Base-by-base conservation (phyloP, 2,797 vertebrate species). In the Sus cebifrons region DNA sequence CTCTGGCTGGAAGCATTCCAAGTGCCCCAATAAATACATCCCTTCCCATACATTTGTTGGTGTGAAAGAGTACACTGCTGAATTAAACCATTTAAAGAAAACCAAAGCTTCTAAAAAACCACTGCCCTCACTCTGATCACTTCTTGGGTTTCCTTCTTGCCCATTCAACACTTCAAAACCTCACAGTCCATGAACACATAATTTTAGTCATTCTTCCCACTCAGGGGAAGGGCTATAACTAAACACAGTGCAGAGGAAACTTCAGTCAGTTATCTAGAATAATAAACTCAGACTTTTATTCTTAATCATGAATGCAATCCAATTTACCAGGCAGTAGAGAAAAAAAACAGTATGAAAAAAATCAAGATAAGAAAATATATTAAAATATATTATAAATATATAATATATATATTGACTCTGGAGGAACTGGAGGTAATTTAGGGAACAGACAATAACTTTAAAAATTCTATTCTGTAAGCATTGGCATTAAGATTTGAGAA, bases 401-500 rank as follows among this genome's bases (percentile, higher is more conserved):
- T 44, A 54, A 78, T 67, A 64, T 29, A 86, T 32, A 54, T 36
- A n/a, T 77, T 73, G 60, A 62, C 11, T 16, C 17, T 62, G 13
- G 49, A 89, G 70, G 74, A 85, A 56, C 32, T 29, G 71, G 49
- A 86, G 60, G 2, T 40, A 44, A 62, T 49, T 77, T 89, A 71
- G 56, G 18, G 17, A 90, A 36, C 40, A 90, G 71, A 82, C 92
- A 15, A 92, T 27, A 84, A 74, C 17, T 87, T 94, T 7, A 36
- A 77, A 92, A 32, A 16, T 67, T 86, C 5, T 94, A 4, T 85
- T 79, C 67, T 40, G 20, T 92, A 91, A 65, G 16, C 60, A 67
- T 25, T 86, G n/a, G 29, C 20, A 65, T 21, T 89, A 25, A 49
- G 17, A 89, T 83, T 82, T 86, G 64, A 93, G 60, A 83, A 91